Evolutionary conservation across 2,113 vertebrate species (phyloP).

Genomic region (Paradisaea rubra): DNA sequence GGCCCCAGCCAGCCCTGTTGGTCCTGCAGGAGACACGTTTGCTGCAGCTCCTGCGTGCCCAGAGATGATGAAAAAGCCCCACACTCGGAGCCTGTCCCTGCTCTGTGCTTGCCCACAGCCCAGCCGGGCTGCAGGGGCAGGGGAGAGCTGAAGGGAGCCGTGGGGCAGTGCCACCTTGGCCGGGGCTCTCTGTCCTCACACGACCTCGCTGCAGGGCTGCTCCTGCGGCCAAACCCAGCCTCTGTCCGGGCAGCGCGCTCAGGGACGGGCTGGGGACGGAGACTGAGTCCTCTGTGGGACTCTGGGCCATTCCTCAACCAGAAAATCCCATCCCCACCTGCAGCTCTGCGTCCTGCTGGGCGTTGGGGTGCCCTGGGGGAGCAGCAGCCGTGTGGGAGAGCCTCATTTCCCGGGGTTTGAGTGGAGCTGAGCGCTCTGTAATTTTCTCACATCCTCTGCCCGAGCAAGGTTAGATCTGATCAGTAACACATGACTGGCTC

Average conservation of each 20-base stretch:
- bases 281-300: fast-evolving
- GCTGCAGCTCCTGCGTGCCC: not conserved
- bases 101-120: fast-evolving
- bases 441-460: not conserved
- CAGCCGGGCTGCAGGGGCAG: not conserved
- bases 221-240: not conserved
- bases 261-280: not conserved
- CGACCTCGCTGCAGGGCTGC: not conserved
- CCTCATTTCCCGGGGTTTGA: not conserved
- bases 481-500: not conserved
- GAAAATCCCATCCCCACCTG: fast-evolving
- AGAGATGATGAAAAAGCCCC: not conserved
- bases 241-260: fast-evolving
- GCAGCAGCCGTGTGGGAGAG: not conserved
- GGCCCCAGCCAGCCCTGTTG: not conserved
- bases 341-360: not conserved
- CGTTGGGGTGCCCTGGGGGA: not conserved
- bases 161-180: not conserved
- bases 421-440: not conserved
- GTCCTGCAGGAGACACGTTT: not conserved
- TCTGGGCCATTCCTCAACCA: fast-evolving
- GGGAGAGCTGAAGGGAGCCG: not conserved
- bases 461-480: not conserved
- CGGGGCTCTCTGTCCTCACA: not conserved
- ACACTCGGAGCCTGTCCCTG: fast-evolving